Conservation (phyloP, 2,797 vertebrate species). For the Eulemur coronatus region DNA sequence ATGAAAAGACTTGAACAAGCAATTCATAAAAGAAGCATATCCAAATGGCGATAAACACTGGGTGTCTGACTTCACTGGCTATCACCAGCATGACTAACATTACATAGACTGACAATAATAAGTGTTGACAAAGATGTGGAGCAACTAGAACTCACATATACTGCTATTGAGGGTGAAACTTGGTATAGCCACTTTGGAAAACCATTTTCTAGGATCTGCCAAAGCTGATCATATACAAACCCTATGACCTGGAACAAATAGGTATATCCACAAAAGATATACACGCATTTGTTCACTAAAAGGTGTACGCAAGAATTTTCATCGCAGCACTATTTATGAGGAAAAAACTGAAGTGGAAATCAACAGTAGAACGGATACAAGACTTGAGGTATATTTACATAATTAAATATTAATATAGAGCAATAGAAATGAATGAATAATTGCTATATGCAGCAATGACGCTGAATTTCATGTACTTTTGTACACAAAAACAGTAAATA, state of each 20-base stretch:
- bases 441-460: neutral
- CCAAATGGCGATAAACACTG: neutral
- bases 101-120: neutral
- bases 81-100: neutral
- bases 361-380: neutral
- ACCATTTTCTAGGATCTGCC: neutral
- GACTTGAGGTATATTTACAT: neutral
- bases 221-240: neutral
- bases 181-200: neutral
- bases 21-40: neutral
- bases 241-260: neutral
- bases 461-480: neutral
- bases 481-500: neutral
- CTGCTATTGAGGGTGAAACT: neutral
- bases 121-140: neutral
- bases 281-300: neutral
- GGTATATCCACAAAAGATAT: neutral
- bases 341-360: neutral
- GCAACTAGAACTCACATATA: neutral
- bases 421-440: neutral
- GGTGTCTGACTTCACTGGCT: neutral
- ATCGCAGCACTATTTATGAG: neutral
- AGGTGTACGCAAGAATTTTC: neutral
- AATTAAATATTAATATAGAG: neutral
- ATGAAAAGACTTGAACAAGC: neutral